Evolutionary conservation across 2,113 vertebrate genomes (phyloP).

Genomic region (Oxyruncus cristatus): DNA sequence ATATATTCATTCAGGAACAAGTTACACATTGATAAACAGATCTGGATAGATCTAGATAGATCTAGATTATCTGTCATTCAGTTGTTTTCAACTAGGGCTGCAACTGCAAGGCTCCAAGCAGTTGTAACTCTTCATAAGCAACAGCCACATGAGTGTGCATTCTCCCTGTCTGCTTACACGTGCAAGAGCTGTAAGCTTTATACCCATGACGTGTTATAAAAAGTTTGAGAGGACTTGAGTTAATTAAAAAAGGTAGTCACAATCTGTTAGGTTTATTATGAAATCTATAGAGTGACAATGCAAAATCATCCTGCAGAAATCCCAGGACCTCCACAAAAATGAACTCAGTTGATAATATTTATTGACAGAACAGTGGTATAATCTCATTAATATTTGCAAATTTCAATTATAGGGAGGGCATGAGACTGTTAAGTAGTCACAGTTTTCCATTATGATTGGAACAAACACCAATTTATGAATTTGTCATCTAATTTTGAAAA

Average conservation of each 20-base stretch:
- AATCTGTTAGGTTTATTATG: neutral
- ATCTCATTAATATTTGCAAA: conserved; percentile 57
- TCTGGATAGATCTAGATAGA: neutral
- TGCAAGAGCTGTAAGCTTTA: neutral
- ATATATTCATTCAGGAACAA: neutral
- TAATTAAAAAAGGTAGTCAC: conserved; percentile 25
- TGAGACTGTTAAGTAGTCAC: neutral
- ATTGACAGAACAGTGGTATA: conserved; percentile 37
- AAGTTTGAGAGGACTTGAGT: conserved; percentile 35
- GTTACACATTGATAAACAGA: no score
- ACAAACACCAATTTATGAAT: conserved; percentile 23
- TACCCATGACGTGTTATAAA: neutral
- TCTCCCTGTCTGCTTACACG: neutral
- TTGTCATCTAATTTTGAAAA: neutral
- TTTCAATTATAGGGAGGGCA: conserved; percentile 42
- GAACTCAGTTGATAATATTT: conserved; percentile 41
- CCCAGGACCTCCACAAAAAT: conserved; percentile 29
- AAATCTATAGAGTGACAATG: conserved; percentile 18
- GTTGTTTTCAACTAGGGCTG: neutral
- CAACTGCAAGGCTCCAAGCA: neutral
- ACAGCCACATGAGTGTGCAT: neutral
- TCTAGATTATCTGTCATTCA: neutral
- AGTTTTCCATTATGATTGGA: conserved; percentile 15
- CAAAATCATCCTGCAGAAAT: conserved; percentile 23
- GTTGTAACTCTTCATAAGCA: neutral